Conservation (phyloP, 1,140 invertebrate species). For the Gonatopus flavifemur region DNA sequence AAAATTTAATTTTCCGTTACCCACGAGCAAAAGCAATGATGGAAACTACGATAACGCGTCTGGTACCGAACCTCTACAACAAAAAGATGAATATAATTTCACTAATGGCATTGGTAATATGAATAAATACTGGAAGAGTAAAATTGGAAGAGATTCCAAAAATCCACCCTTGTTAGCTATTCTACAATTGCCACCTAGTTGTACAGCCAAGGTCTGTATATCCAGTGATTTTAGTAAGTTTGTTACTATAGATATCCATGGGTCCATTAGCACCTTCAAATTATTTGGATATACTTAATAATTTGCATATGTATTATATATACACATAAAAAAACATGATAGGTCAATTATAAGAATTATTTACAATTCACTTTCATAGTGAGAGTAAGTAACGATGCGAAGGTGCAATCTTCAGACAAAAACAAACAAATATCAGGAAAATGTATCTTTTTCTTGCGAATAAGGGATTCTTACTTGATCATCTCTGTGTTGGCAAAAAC, state of each 20-base stretch:
- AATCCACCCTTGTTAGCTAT: conserved; percentile 39
- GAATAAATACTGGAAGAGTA: conserved; percentile 34
- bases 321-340: too few relatives aligned
- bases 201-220: conserved; percentile 39
- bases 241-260: conserved; percentile 46
- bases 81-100: conserved; percentile 13
- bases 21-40: conserved; percentile 14
- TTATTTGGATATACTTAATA: conserved; percentile 27
- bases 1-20: conserved; percentile 5
- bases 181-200: conserved; percentile 40
- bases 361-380: too few relatives aligned
- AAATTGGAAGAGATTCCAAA: conserved; percentile 29
- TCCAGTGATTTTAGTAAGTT: conserved; percentile 51
- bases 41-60: not conserved
- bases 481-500: too few relatives aligned
- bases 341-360: conserved; percentile 2
- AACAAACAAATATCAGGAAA: too few relatives aligned
- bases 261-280: conserved; percentile 45
- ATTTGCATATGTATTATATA: conserved; percentile 5
- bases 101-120: not conserved
- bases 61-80: too few relatives aligned
- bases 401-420: too few relatives aligned
- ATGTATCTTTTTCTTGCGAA: too few relatives aligned
- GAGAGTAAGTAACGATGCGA: conserved; percentile 14
- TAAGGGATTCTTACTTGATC: too few relatives aligned